phyloP scores from a whole-genome alignment of 2,888 invertebrate species.

The Acleris sparsana region DNA sequence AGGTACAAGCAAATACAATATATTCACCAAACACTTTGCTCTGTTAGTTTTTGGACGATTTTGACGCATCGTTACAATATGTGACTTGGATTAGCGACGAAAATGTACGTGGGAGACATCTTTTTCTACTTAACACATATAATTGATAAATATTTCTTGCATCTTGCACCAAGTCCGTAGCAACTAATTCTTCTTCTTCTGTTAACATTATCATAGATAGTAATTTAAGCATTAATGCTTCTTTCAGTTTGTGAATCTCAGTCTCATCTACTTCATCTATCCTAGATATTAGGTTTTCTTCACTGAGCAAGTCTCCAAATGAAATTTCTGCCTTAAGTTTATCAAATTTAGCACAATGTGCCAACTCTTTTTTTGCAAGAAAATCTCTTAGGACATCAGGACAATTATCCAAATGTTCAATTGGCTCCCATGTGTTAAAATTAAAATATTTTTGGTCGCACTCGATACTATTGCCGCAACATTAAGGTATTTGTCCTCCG shows the following conservation, averaged over 20 bases:
- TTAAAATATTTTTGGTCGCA: too few relatives aligned
- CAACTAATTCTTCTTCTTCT: conserved; percentile 61
- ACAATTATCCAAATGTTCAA: conserved; percentile 88
- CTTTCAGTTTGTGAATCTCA: conserved; percentile 63
- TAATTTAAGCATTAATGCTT: conserved; percentile 68
- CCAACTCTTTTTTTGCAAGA: conserved; percentile 59
- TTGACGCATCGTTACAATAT: too few relatives aligned
- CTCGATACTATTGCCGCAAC: too few relatives aligned
- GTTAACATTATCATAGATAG: conserved; percentile 68
- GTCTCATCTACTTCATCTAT: conserved; percentile 65
- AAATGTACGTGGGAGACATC: too few relatives aligned
- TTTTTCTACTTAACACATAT: conserved; percentile 70
- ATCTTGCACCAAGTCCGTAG: conserved; percentile 69
- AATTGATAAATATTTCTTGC: conserved; percentile 77
- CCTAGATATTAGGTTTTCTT: conserved; percentile 70
- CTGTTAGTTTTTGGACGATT: too few relatives aligned
- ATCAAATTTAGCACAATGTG: conserved; percentile 62
- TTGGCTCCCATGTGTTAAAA: conserved; percentile 97
- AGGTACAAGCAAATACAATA: too few relatives aligned
- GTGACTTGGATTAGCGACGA: too few relatives aligned
- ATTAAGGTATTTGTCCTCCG: too few relatives aligned
- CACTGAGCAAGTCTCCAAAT: conserved; percentile 66
- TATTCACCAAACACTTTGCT: too few relatives aligned
- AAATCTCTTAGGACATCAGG: conserved; percentile 64
- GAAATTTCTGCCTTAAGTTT: conserved; percentile 69